Percentiles rank a stretch among this genome's conserved stretches.
Evolutionary conservation across 2,797 vertebrate genomes (phyloP).

Genomic region (Prunella strophiata): DNA sequence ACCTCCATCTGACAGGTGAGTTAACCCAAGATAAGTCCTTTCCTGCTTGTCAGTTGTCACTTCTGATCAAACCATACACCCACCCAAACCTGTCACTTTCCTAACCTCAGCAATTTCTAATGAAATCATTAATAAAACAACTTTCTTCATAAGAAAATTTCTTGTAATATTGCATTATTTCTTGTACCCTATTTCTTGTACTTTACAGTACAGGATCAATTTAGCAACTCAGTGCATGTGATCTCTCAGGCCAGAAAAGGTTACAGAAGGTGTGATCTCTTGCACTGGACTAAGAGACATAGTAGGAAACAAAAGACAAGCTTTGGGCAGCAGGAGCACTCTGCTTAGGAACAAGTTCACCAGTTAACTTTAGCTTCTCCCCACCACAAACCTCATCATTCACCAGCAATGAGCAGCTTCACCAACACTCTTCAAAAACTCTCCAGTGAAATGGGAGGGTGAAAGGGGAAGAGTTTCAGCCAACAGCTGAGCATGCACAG

Average conservation of each 20-base stretch:
- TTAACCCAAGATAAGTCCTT: not conserved
- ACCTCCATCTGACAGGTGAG: not conserved
- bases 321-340: not conserved
- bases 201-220: not conserved
- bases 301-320: not conserved
- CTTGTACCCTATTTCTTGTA: not conserved
- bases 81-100: not conserved
- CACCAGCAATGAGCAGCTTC: not conserved
- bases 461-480: not conserved
- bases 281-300: not conserved
- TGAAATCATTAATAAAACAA: not conserved
- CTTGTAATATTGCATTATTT: too few relatives aligned
- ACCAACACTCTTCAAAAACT: not conserved
- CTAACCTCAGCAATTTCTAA: not conserved
- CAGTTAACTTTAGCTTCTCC: not conserved
- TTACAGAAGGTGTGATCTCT: not conserved
- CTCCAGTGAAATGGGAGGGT: not conserved
- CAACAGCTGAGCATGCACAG: not conserved
- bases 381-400: not conserved
- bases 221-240: not conserved
- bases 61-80: not conserved
- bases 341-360: not conserved
- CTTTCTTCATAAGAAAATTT: not conserved
- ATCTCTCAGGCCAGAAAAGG: not conserved
- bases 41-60: not conserved